Percentiles rank a stretch among this genome's conserved stretches.
Conservation (phyloP, 2,888 invertebrate genomes). For the Pyrrhosoma nymphula region DNA sequence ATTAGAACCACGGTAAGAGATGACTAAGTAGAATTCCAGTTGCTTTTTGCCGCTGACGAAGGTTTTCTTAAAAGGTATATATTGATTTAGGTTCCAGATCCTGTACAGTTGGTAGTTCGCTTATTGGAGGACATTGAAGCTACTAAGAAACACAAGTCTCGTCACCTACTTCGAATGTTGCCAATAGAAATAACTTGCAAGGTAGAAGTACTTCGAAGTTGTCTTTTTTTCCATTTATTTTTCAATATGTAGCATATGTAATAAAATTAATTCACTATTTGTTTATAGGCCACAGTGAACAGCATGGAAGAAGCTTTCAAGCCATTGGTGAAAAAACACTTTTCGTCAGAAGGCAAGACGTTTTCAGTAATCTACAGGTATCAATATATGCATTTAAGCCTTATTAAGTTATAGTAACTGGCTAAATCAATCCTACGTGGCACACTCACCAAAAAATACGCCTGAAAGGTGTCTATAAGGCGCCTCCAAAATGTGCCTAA, state of each 20-base stretch:
- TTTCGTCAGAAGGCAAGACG: conserved; percentile 85
- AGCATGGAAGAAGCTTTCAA: conserved; percentile 86
- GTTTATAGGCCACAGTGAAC: conserved; percentile 83
- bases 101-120: conserved; percentile 84
- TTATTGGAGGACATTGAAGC: conserved; percentile 87
- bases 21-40: neutral
- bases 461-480: no score
- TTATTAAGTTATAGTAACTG: no score
- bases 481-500: no score
- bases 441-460: no score
- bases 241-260: neutral
- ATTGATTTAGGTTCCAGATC: conserved; percentile 82
- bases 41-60: no score
- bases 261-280: conserved; percentile 65
- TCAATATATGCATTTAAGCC: conserved; percentile 69
- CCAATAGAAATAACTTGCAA: conserved; percentile 91
- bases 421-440: no score
- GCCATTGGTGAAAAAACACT: conserved; percentile 86
- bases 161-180: conserved; percentile 88
- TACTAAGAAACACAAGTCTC: conserved; percentile 85
- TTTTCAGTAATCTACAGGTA: conserved; percentile 88
- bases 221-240: neutral
- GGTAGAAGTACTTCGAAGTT: conserved; percentile 73
- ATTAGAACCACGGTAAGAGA: conserved; percentile 84
- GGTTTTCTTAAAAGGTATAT: neutral